Percentiles rank a stretch among this genome's conserved stretches.
phyloP scores from a whole-genome alignment of 2,888 invertebrate species.

The Steromphala cineraria region DNA sequence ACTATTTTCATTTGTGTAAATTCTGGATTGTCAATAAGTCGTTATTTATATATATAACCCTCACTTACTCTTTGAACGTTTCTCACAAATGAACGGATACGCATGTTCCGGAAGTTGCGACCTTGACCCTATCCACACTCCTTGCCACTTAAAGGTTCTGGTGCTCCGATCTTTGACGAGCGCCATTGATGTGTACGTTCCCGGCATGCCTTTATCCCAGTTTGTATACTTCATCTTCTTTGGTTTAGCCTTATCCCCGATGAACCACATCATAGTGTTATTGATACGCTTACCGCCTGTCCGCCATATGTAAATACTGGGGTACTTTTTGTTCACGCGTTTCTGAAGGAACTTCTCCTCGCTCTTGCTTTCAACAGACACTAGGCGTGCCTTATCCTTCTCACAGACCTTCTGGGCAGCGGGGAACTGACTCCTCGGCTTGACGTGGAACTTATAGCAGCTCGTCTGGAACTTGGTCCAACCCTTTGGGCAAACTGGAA shows the following conservation, averaged over 20 bases:
- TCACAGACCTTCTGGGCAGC: slow-evolving; percentile 73
- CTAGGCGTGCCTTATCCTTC: slow-evolving; percentile 72
- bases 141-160: slow-evolving; percentile 65
- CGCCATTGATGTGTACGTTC: slow-evolving; percentile 52
- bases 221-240: slow-evolving; percentile 51
- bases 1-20: too few species aligned
- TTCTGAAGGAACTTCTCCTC: slow-evolving; percentile 79
- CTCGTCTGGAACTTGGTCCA: slow-evolving; percentile 77
- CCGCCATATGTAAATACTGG: slow-evolving; percentile 52
- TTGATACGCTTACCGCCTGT: slow-evolving; percentile 55
- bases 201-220: slow-evolving; percentile 56
- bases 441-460: slow-evolving; percentile 77
- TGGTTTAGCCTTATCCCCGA: slow-evolving; percentile 28
- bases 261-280: slow-evolving; percentile 48
- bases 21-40: too few species aligned
- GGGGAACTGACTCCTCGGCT: slow-evolving; percentile 61
- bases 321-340: slow-evolving; percentile 50
- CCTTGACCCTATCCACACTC: slow-evolving; percentile 58
- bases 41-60: too few species aligned
- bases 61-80: slow-evolving; percentile 75
- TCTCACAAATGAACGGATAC: slow-evolving; percentile 78
- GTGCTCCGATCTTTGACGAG: slow-evolving; percentile 75
- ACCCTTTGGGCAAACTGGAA: slow-evolving; percentile 75
- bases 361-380: slow-evolving; percentile 76
- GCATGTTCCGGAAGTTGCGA: slow-evolving; percentile 51